These are phyloP conservation scores for Silurus aristotelis DNA, from an alignment of 2,797 vertebrate genomes.

Conservation along the genomic window DNA sequence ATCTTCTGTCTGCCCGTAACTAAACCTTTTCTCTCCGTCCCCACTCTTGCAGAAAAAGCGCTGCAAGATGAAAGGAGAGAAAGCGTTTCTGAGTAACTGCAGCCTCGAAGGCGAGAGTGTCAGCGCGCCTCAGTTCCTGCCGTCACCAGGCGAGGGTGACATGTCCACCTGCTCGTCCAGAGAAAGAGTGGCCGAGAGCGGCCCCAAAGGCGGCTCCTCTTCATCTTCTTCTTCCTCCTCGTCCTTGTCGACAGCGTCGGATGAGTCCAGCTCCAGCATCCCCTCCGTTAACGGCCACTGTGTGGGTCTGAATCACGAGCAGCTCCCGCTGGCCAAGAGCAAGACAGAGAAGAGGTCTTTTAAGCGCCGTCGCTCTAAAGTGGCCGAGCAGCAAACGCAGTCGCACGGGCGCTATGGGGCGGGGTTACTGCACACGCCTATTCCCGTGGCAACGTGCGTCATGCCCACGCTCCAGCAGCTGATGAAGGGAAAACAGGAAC, in stretches of 20 bases:
- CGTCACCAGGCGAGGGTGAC: constrained; percentile 72
- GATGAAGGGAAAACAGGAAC: constrained; percentile 92
- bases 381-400: constrained; percentile 68
- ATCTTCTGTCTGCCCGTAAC: background rate
- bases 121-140: constrained; percentile 76
- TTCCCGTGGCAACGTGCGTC: constrained; percentile 68
- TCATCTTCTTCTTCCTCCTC: constrained; percentile 58
- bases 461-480: constrained; percentile 91
- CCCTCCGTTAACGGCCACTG: constrained; percentile 70
- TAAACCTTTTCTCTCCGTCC: background rate
- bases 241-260: constrained; percentile 81
- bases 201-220: constrained; percentile 86
- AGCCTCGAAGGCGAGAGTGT: constrained; percentile 80
- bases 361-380: constrained; percentile 85
- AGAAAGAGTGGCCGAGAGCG: constrained; percentile 83
- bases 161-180: constrained; percentile 77
- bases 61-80: constrained; percentile 90
- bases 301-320: constrained; percentile 81
- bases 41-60: constrained; percentile 85
- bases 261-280: constrained; percentile 87
- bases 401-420: constrained; percentile 57
- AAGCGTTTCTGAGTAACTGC: constrained; percentile 79
- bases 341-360: constrained; percentile 89
- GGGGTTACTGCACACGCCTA: constrained; percentile 75
- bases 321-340: constrained; percentile 76